Percentiles rank a stretch among this genome's conserved stretches.
Conservation (phyloP, 2,888 invertebrate genomes). For the Bombylius discolor region DNA sequence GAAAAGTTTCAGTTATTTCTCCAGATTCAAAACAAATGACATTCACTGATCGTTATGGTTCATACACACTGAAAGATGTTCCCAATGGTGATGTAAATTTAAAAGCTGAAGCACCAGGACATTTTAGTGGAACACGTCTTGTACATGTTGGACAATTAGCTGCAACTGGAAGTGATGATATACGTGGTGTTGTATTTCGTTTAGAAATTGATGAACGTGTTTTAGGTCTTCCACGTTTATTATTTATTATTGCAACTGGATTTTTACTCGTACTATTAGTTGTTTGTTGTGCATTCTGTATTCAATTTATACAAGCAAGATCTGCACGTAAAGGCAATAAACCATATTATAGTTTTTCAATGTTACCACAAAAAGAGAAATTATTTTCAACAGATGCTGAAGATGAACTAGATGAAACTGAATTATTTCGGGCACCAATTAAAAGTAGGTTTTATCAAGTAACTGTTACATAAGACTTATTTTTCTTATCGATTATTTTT, state of each 20-base stretch:
- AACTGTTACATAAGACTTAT: too few relatives aligned
- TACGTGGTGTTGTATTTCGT: conserved; percentile 52
- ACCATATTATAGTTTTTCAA: conserved; percentile 33
- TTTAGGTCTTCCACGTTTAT: conserved; percentile 60
- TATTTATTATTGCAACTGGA: conserved; percentile 64
- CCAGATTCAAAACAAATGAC: conserved; percentile 31
- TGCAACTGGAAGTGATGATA: conserved; percentile 17
- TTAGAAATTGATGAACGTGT: conserved; percentile 52
- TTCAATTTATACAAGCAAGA: conserved; percentile 27
- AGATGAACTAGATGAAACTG: conserved; percentile 32
- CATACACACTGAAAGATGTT: conserved; percentile 20
- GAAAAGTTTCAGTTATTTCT: conserved; percentile 39
- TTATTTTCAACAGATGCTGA: conserved; percentile 28
- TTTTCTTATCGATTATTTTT: background rate
- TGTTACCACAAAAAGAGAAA: conserved; percentile 32
- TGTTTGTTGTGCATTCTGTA: conserved; percentile 24
- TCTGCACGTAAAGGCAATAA: conserved; percentile 20
- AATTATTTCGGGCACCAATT: conserved; percentile 32
- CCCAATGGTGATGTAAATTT: conserved; percentile 39
- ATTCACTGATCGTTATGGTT: conserved; percentile 28
- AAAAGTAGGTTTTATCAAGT: conserved; percentile 25
- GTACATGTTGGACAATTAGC: conserved; percentile 22
- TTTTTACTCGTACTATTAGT: conserved; percentile 25
- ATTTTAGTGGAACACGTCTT: conserved; percentile 37
- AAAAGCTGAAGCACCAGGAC: conserved; percentile 45